These are phyloP conservation scores for Cassiopea andromeda DNA, from an alignment of 30 jellyfish, hydroid and myxozoan species.

Conservation along the genomic window DNA sequence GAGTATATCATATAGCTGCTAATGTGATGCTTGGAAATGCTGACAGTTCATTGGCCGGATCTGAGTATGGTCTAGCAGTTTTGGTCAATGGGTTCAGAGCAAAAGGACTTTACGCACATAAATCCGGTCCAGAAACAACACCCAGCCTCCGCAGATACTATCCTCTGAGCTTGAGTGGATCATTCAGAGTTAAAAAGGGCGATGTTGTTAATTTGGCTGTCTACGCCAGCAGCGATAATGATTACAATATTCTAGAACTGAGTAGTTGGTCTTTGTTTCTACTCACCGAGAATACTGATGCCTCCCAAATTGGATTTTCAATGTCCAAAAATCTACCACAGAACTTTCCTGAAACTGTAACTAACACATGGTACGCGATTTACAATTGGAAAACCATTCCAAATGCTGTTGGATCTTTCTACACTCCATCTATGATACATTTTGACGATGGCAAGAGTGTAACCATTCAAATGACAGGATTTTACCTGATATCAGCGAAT, in stretches of 20 bases:
- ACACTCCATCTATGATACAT: conserved; percentile 48
- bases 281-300: conserved; percentile 54
- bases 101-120: conserved; percentile 54
- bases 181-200: conserved; percentile 75
- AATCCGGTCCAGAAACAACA: conserved; percentile 46
- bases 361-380: conserved; percentile 28
- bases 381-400: conserved; percentile 35
- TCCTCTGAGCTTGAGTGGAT: conserved; percentile 85
- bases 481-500: conserved; percentile 84
- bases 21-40: conserved; percentile 78
- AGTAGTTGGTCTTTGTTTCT: conserved; percentile 89
- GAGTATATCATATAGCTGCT: conserved; percentile 81
- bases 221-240: conserved; percentile 22
- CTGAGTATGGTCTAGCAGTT: conserved; percentile 38
- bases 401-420: conserved; percentile 46
- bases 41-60: conserved; percentile 26
- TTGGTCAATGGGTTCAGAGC: conserved; percentile 43
- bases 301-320: conserved; percentile 55
- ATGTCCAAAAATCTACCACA: background rate
- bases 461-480: conserved; percentile 67
- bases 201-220: conserved; percentile 47
- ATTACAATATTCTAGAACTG: conserved; percentile 25
- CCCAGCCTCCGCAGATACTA: conserved; percentile 52
- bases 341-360: conserved; percentile 21
- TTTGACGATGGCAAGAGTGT: conserved; percentile 71